phyloP scores from a whole-genome alignment of 1,140 invertebrate genomes.

The Drosophila sp. region DNA sequence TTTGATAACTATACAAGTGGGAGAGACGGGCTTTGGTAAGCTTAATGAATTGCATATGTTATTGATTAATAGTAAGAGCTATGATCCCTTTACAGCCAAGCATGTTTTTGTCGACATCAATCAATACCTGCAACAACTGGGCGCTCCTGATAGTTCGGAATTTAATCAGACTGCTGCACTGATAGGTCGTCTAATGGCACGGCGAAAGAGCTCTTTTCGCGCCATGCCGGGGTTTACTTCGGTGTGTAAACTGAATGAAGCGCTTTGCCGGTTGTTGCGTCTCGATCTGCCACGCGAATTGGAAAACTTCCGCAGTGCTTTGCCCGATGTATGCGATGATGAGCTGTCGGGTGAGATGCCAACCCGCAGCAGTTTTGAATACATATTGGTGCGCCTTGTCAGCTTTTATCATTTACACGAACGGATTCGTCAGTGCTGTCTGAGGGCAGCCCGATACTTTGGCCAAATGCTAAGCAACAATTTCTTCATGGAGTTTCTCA shows the following conservation, averaged over 20 bases:
- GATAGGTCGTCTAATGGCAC: conserved; percentile 71
- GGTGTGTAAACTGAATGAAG: conserved; percentile 69
- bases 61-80: background rate
- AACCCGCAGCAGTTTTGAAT: conserved; percentile 69
- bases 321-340: conserved; percentile 67
- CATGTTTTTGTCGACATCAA: conserved; percentile 64
- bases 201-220: conserved; percentile 75
- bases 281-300: conserved; percentile 66
- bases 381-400: conserved; percentile 63
- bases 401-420: conserved; percentile 58
- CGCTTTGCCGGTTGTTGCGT: conserved; percentile 70
- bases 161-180: conserved; percentile 72
- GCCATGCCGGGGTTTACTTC: conserved; percentile 68
- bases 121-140: conserved; percentile 56
- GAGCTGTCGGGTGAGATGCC: conserved; percentile 55
- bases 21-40: conserved; percentile 63
- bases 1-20: conserved; percentile 62
- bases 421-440: conserved; percentile 71
- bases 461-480: conserved; percentile 64
- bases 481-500: conserved; percentile 69
- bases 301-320: conserved; percentile 58
- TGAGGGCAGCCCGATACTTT: conserved; percentile 63
- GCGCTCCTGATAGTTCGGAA: conserved; percentile 29
- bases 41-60: background rate
- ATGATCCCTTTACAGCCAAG: conserved; percentile 44